Conservation (phyloP, 2,113 vertebrate species). For the Hyla sarda region DNA sequence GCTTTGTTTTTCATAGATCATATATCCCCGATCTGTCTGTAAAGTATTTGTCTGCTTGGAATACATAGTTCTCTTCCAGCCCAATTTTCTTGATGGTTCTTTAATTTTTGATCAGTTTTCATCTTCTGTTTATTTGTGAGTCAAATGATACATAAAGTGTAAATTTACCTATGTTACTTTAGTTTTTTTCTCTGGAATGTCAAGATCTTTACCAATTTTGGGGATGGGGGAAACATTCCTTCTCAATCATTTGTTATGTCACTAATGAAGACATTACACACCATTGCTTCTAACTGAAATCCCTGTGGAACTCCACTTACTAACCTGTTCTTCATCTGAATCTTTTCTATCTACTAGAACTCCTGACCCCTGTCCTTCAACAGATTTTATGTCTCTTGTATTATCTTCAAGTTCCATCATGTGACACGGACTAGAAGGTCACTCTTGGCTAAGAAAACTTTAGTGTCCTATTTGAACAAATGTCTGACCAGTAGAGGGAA, state of each 20-base stretch:
- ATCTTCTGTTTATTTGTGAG: neutral
- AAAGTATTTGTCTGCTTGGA: neutral
- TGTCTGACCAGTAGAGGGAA: neutral
- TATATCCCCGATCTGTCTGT: neutral
- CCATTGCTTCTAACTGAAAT: constrained; percentile 15
- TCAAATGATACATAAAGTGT: no score
- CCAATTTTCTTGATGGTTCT: no score
- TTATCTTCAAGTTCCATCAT: constrained; percentile 21
- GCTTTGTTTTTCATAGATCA: neutral
- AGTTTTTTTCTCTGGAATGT: neutral
- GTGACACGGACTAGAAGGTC: constrained; percentile 21
- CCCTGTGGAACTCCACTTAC: constrained; percentile 30
- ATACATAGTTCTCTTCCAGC: no score
- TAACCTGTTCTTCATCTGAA: constrained; percentile 28
- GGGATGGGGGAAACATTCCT: neutral
- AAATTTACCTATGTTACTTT: neutral
- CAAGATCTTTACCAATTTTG: neutral
- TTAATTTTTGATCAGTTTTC: no score
- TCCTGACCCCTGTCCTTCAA: constrained; percentile 42
- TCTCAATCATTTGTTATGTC: constrained; percentile 5
- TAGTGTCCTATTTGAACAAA: neutral
- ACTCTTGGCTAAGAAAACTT: neutral
- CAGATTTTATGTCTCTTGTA: constrained; percentile 38
- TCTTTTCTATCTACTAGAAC: constrained; percentile 24
- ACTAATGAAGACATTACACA: constrained; percentile 36